Percentiles rank a stretch among this genome's conserved stretches.
Evolutionary conservation across 1,140 invertebrate genomes (phyloP).

Genomic region (Bombus impatiens): DNA sequence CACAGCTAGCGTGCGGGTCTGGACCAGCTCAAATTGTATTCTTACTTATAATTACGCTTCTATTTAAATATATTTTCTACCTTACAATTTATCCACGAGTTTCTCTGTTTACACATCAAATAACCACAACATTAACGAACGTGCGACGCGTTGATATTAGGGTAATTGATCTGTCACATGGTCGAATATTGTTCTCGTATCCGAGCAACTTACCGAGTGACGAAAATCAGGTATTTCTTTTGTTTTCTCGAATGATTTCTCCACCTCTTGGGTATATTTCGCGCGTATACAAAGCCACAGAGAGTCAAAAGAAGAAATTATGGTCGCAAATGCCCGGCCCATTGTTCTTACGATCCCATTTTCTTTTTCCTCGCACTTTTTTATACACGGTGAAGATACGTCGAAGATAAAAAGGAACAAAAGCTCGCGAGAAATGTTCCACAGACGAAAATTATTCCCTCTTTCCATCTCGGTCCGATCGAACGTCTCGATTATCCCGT

Average conservation of each 20-base stretch:
- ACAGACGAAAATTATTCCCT: background rate
- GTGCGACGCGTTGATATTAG: background rate
- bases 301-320: background rate
- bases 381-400: background rate
- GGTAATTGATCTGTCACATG: background rate
- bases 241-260: background rate
- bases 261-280: background rate
- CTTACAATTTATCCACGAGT: no score
- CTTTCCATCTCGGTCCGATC: background rate
- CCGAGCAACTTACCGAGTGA: background rate
- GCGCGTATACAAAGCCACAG: background rate
- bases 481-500: background rate
- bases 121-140: background rate
- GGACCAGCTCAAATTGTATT: no score
- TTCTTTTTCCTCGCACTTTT: background rate
- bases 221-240: background rate
- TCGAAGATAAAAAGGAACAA: background rate
- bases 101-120: no score
- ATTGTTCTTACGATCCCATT: constrained; percentile 14
- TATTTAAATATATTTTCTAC: no score
- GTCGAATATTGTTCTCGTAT: background rate
- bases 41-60: no score
- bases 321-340: background rate
- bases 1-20: no score
- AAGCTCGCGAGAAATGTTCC: background rate